Percentiles rank a stretch among this genome's conserved stretches.
Evolutionary conservation across 2,113 vertebrate genomes (phyloP).

Genomic region (Dolichallabes microphthalmus): DNA sequence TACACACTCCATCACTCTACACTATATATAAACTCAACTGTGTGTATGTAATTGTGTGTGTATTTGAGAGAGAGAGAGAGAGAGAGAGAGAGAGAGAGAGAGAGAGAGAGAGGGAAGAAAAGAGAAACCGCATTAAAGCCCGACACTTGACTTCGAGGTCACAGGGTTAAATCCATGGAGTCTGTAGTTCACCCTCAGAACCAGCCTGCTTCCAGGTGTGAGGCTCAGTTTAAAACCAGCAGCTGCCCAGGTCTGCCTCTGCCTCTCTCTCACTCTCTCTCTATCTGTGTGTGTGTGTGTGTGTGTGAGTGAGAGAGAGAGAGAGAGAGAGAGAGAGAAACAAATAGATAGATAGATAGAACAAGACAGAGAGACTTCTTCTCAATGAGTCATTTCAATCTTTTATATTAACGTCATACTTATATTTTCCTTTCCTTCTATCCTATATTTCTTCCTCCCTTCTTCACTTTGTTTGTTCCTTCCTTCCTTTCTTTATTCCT

Average conservation of each 20-base stretch:
- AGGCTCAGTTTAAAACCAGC: slow-evolving; percentile 19
- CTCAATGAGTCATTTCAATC: not conserved
- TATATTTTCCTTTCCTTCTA: too few relatives aligned
- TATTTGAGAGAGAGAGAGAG: not conserved
- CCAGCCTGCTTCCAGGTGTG: slow-evolving; percentile 50
- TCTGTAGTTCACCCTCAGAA: slow-evolving; percentile 12
- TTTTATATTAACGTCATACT: not conserved
- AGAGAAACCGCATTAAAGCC: slow-evolving; percentile 13
- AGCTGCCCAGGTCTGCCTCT: slow-evolving; percentile 6
- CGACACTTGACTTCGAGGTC: slow-evolving; percentile 27
- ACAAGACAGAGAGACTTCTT: too few relatives aligned
- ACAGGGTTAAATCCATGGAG: slow-evolving; percentile 44
- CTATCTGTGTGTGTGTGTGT: too few relatives aligned
- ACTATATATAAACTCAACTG: slow-evolving; percentile 42
- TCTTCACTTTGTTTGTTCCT: too few relatives aligned
- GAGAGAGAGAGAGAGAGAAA: too few relatives aligned
- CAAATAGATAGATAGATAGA: too few relatives aligned
- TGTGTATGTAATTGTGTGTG: too few relatives aligned
- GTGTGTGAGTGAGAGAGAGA: too few relatives aligned
- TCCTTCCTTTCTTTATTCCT: too few relatives aligned
- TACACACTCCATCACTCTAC: not conserved
- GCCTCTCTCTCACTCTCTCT: not conserved
- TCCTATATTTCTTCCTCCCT: too few relatives aligned
- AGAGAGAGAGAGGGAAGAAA: not conserved
- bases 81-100: not conserved